A percentile compares a stretch with the other conserved stretches of the same genome.
Evolutionary conservation across 2,888 invertebrate species (phyloP).

Genomic region (Folsomia candida): DNA sequence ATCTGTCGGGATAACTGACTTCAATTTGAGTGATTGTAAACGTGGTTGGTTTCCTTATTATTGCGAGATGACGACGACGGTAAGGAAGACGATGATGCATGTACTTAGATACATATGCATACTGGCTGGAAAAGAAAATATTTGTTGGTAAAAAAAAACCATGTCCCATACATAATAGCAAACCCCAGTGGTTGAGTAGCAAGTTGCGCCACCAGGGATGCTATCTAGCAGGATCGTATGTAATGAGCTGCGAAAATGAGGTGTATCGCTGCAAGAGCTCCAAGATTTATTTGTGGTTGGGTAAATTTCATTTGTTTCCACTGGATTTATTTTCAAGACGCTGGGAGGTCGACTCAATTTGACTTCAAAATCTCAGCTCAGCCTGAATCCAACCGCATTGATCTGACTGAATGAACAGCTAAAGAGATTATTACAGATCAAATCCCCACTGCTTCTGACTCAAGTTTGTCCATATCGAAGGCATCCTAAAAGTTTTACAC

Average conservation of each 20-base stretch:
- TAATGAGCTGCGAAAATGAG: constrained; percentile 47
- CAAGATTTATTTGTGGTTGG: constrained; percentile 38
- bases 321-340: constrained; percentile 19
- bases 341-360: constrained; percentile 22
- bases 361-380: constrained; percentile 13
- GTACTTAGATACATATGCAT: background rate
- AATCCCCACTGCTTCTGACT: constrained; percentile 7
- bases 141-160: too few species aligned
- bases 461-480: background rate
- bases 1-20: background rate
- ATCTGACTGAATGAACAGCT: constrained; percentile 9
- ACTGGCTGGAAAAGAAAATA: too few species aligned
- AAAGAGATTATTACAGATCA: constrained; percentile 15
- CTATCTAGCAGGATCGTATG: constrained; percentile 31
- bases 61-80: too few species aligned
- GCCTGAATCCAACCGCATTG: constrained; percentile 16
- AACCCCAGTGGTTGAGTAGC: background rate
- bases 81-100: too few species aligned
- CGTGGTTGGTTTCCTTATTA: background rate
- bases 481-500: background rate
- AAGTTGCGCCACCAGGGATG: constrained; percentile 14
- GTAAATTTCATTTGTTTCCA: constrained; percentile 17
- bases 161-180: too few species aligned
- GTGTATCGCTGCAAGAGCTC: constrained; percentile 38
- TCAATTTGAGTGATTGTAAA: background rate